Conservation (phyloP, 2,888 invertebrate genomes). For the Elmis aenea region DNA sequence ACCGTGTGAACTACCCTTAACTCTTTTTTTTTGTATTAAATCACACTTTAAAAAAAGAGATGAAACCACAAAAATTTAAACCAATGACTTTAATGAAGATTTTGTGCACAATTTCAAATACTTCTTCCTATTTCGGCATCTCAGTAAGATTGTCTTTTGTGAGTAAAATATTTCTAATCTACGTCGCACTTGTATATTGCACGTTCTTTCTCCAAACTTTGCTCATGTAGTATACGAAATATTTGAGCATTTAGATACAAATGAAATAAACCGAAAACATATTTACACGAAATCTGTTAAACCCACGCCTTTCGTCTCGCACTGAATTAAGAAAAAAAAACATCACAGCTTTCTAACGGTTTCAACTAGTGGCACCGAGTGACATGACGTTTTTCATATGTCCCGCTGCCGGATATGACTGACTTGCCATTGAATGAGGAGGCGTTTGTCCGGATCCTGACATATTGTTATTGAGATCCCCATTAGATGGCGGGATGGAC, state of each 20-base stretch:
- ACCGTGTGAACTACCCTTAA: no score
- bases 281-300: slow-evolving; percentile 12
- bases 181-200: slow-evolving; percentile 17
- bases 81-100: no score
- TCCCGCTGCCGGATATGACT: slow-evolving; percentile 52
- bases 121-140: slow-evolving; percentile 13
- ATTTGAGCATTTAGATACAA: slow-evolving; percentile 13
- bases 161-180: slow-evolving; percentile 11
- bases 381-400: slow-evolving; percentile 49
- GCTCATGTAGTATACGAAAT: slow-evolving; percentile 12
- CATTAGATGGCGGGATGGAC: slow-evolving; percentile 45
- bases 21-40: no score
- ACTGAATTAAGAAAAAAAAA: slow-evolving; percentile 5
- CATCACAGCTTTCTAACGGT: slow-evolving; percentile 34
- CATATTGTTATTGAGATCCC: slow-evolving; percentile 68
- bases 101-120: slow-evolving; percentile 5
- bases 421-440: slow-evolving; percentile 43
- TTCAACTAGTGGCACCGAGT: slow-evolving; percentile 62
- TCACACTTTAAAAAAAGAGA: no score
- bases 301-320: no score
- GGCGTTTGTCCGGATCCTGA: slow-evolving; percentile 48
- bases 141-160: slow-evolving; percentile 10
- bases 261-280: slow-evolving; percentile 7
- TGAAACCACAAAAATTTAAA: no score
- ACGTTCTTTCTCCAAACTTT: slow-evolving; percentile 15